Evolutionary conservation across 2,888 invertebrate species (phyloP).

Genomic region (Tanytarsus gracilentus): DNA sequence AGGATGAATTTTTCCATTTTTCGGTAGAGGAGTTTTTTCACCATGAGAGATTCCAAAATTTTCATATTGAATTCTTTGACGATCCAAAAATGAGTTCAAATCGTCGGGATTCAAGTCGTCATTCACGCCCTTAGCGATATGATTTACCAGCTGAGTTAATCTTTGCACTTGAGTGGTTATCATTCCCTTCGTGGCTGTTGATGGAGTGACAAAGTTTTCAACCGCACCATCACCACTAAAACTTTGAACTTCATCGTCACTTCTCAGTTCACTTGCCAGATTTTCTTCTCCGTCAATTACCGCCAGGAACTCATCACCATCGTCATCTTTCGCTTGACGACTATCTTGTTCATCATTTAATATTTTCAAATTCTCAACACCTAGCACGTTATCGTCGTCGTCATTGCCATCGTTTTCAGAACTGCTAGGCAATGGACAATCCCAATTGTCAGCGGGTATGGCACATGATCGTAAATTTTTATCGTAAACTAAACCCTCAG

Average conservation of each 20-base stretch:
- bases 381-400: slow-evolving; percentile 32
- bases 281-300: slow-evolving; percentile 29
- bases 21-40: slow-evolving; percentile 30
- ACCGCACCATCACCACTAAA: slow-evolving; percentile 38
- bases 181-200: slow-evolving; percentile 29
- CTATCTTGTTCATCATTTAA: slow-evolving; percentile 8
- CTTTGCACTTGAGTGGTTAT: slow-evolving; percentile 41
- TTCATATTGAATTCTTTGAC: slow-evolving; percentile 41
- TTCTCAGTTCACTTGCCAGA: slow-evolving; percentile 6
- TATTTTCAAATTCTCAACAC: slow-evolving; percentile 30
- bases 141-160: slow-evolving; percentile 40
- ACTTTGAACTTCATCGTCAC: slow-evolving; percentile 29
- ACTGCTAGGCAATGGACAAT: slow-evolving; percentile 36
- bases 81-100: slow-evolving; percentile 41
- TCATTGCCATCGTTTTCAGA: slow-evolving; percentile 14
- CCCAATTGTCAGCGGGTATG: slow-evolving; percentile 42
- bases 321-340: not conserved
- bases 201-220: slow-evolving; percentile 30
- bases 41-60: slow-evolving; percentile 33
- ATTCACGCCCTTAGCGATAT: slow-evolving; percentile 36
- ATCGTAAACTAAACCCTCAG: slow-evolving; percentile 41
- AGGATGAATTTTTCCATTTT: slow-evolving; percentile 31
- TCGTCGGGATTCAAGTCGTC: slow-evolving; percentile 40
- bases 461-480: slow-evolving; percentile 40
- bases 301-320: slow-evolving; percentile 30